phyloP scores from a whole-genome alignment of 2,888 invertebrate species.

The Plebejus argus region DNA sequence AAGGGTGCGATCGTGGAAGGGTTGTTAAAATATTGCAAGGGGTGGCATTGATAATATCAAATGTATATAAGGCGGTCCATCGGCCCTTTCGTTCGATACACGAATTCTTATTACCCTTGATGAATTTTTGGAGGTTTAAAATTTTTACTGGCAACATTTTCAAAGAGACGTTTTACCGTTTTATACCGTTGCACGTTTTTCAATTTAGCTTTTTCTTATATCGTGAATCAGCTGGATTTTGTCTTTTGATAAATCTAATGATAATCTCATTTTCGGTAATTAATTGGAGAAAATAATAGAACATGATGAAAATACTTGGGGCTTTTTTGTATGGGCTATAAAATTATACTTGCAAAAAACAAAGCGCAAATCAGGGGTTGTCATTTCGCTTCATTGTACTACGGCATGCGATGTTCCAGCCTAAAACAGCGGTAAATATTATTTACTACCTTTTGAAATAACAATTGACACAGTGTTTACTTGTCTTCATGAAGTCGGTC shows the following conservation, averaged over 20 bases:
- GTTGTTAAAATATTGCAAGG: slow-evolving; percentile 71
- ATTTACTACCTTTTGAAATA: slow-evolving; percentile 38
- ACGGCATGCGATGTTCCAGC: slow-evolving; percentile 67
- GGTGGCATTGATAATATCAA: slow-evolving; percentile 55
- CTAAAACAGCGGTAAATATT: slow-evolving; percentile 44
- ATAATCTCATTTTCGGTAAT: background rate
- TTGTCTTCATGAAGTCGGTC: slow-evolving; percentile 21
- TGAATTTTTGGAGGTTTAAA: slow-evolving; percentile 15
- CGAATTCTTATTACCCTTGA: slow-evolving; percentile 29
- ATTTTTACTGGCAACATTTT: slow-evolving; percentile 13
- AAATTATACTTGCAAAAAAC: slow-evolving; percentile 40
- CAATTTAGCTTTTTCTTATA: background rate
- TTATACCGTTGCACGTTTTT: background rate
- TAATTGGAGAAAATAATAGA: background rate
- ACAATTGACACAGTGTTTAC: slow-evolving; percentile 40
- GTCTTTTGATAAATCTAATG: background rate
- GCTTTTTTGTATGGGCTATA: slow-evolving; percentile 36
- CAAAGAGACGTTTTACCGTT: background rate
- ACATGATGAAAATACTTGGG: slow-evolving; percentile 33
- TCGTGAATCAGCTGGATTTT: background rate
- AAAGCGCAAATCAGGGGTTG: slow-evolving; percentile 42
- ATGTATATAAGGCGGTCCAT: slow-evolving; percentile 46
- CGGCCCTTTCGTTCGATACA: slow-evolving; percentile 41
- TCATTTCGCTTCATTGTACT: slow-evolving; percentile 68
- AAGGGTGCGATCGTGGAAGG: slow-evolving; percentile 54